Evolutionary conservation across 2,113 vertebrate species (phyloP), one percentile per base, ranked within the genome.

Genomic region (Prionailurus bengalensis): DNA sequence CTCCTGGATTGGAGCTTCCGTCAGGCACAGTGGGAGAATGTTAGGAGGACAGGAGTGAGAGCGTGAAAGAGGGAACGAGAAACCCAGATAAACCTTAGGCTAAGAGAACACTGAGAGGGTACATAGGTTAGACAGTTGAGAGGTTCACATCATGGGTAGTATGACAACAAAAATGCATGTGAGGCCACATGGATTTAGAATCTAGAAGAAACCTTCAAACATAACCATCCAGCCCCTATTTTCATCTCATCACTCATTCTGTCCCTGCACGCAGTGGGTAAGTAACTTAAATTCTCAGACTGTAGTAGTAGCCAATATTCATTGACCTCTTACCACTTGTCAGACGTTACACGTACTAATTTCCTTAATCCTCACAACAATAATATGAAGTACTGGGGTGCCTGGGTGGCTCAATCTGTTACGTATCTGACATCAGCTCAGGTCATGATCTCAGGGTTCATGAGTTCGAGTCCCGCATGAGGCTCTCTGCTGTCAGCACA

Each of bases 161-260:
- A 4, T 8, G 25, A 68, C 29, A 45, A 91, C 65, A 15, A 84
- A 89, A 94, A 73, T 58, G 27, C 3, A 36, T 5, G 5, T 42
- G 53, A 90, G 21, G 51, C 16, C 48, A 78, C 65, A 65, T 6
- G 31, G 51, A 53, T 65, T 92, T 36, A 85, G 42, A 89, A 29
- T 92, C 84, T 65, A 78, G n/a, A 90, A 87, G 55, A 79, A 89
- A 68, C 36, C 65, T 48, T 86, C 70, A 84, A 79, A 83, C 53
- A 66, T 31, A 87, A 42, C 17, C 25, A 78, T 21, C 42, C 53
- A 79, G 70, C 2, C 36, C 14, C 4, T 29, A 4, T 16, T 45
- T 80, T 94, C 33, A 27, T 55, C n/a, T 61, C 19, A 66, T 66
- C 17, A 27, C 65, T 80, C 58, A 33, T 36, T 51, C 66, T 42